A percentile compares a stretch with the other conserved stretches of the same genome.
Conservation (phyloP, 2,888 invertebrate genomes). For the Caenorhabditis sulstoni region DNA sequence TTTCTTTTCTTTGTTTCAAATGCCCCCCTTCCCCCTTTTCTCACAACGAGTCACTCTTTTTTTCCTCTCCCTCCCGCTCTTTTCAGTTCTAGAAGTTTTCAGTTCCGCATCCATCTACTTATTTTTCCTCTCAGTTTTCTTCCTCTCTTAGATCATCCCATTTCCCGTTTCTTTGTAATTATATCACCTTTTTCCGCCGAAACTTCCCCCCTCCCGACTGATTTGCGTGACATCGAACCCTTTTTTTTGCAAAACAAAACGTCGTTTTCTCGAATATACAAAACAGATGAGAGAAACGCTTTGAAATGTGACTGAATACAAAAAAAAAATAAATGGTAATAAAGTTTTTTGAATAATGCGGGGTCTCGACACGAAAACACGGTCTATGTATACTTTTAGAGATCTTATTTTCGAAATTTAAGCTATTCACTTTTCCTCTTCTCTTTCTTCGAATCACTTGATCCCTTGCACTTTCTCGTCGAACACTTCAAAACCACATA, state of each 20-base stretch:
- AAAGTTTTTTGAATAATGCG: background rate
- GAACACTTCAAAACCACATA: conserved; percentile 15
- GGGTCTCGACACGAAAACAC: no score
- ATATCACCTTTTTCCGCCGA: conserved; percentile 17
- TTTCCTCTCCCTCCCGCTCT: background rate
- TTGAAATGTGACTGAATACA: background rate
- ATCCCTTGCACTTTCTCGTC: conserved; percentile 18
- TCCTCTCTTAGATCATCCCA: no score
- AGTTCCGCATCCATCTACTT: conserved; percentile 24
- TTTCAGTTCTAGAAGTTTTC: background rate
- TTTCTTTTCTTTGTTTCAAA: no score
- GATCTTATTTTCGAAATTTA: background rate
- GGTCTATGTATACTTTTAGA: no score
- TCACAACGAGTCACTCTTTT: background rate
- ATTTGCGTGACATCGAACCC: conserved; percentile 52
- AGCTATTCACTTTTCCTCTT: conserved; percentile 38
- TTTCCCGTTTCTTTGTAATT: conserved; percentile 5
- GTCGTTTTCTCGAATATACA: conserved; percentile 18
- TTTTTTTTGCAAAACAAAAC: conserved; percentile 29
- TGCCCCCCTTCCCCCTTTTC: background rate
- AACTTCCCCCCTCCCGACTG: conserved; percentile 14
- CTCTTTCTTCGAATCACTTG: background rate
- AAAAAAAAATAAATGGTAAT: conserved; percentile 3
- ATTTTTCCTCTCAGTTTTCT: conserved; percentile 19
- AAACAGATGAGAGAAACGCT: no score